These are phyloP conservation scores for Cirrhinus mrigala DNA, from an alignment of 2,797 vertebrate species.

Conservation along the genomic window DNA sequence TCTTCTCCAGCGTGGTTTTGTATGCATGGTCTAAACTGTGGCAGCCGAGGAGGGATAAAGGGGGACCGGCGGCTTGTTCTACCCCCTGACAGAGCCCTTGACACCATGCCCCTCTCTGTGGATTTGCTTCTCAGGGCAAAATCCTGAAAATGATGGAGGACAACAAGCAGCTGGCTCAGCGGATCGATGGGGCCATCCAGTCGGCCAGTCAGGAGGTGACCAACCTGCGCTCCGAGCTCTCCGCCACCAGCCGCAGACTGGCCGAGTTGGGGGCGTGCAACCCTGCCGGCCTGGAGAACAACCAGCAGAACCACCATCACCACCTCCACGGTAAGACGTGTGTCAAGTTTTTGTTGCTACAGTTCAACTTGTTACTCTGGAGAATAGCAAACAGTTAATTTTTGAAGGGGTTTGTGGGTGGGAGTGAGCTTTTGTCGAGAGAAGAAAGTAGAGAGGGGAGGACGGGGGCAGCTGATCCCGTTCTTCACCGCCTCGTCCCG, in stretches of 20 bases:
- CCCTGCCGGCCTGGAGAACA: constrained; percentile 83
- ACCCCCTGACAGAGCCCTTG: constrained; percentile 74
- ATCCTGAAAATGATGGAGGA: constrained; percentile 97
- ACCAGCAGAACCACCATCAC: constrained; percentile 80
- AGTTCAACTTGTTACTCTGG: constrained; percentile 40
- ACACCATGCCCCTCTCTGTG: constrained; percentile 87
- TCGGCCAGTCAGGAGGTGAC: constrained; percentile 94
- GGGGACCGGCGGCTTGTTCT: constrained; percentile 62
- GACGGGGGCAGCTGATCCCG: constrained; percentile 66
- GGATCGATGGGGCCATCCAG: constrained; percentile 94
- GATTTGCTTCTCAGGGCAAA: constrained; percentile 89
- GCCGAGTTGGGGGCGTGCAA: constrained; percentile 85
- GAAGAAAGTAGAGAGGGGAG: constrained; percentile 36
- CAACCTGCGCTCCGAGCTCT: constrained; percentile 91
- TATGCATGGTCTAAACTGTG: constrained; percentile 47
- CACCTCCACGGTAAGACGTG: constrained; percentile 71
- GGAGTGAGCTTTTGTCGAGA: constrained; percentile 40
- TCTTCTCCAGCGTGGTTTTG: constrained; percentile 39
- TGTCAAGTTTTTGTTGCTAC: constrained; percentile 15
- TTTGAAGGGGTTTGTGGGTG: constrained; percentile 10
- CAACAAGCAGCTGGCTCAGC: constrained; percentile 93
- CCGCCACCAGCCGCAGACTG: constrained; percentile 89
- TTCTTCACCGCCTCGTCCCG: constrained; percentile 61
- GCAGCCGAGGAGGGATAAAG: constrained; percentile 60
- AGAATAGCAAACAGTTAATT: constrained; percentile 12